Percentiles rank a stretch among this genome's conserved stretches.
Conservation (phyloP, 2,797 vertebrate genomes). For the Brachyrhaphis roseni region DNA sequence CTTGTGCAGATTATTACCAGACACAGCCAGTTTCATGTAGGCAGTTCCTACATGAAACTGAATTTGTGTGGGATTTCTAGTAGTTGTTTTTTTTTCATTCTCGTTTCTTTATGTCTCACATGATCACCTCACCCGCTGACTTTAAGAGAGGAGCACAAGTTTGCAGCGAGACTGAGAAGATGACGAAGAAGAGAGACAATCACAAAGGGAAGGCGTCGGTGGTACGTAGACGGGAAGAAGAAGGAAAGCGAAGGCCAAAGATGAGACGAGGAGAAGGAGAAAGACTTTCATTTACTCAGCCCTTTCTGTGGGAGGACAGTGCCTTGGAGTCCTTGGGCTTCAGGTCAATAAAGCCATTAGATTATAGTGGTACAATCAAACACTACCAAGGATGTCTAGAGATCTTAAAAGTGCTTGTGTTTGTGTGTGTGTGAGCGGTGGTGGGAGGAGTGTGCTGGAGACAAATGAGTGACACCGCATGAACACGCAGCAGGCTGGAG, state of each 20-base stretch:
- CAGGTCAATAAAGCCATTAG: conserved; percentile 69
- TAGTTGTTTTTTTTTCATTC: conserved; percentile 7
- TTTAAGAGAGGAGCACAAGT: conserved; percentile 27
- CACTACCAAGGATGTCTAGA: conserved; percentile 21
- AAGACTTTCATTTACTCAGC: neutral
- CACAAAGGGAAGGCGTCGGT: conserved; percentile 25
- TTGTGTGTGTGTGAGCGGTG: conserved; percentile 8
- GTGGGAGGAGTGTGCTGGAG: conserved; percentile 13
- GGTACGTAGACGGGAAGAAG: neutral
- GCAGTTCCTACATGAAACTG: neutral
- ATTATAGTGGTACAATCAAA: conserved; percentile 38
- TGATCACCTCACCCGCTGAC: conserved; percentile 21
- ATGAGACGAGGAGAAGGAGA: conserved; percentile 25
- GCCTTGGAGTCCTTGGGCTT: conserved; percentile 56
- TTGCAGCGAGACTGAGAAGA: conserved; percentile 44
- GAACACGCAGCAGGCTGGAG: conserved; percentile 40
- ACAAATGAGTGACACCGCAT: conserved; percentile 62
- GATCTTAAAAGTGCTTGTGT: conserved; percentile 15
- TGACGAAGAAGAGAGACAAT: conserved; percentile 37
- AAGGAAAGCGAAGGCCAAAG: conserved; percentile 1
- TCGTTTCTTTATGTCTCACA: conserved; percentile 26
- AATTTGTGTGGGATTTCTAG: conserved; percentile 3
- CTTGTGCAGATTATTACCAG: neutral
- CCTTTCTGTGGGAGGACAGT: conserved; percentile 7
- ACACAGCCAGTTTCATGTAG: neutral